Evolutionary conservation across 1,140 invertebrate species (phyloP).

Genomic region (Rhopalosiphum maidis): DNA sequence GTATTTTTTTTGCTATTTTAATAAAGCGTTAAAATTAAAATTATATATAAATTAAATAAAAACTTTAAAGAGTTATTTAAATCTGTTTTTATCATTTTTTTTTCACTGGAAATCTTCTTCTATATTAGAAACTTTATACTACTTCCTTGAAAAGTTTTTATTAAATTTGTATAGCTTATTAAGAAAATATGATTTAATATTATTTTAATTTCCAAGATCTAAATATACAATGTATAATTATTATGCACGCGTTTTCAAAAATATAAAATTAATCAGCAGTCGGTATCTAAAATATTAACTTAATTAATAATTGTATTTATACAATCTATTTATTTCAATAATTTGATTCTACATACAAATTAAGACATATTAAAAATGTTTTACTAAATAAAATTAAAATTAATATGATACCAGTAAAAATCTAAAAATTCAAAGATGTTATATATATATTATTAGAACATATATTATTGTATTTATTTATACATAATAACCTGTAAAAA

Average conservation of each 20-base stretch:
- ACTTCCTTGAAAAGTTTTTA: neutral
- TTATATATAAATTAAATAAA: neutral
- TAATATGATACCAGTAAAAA: too few species aligned
- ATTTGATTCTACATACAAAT: too few species aligned
- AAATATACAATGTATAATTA: neutral
- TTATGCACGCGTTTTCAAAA: neutral
- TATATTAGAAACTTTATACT: neutral
- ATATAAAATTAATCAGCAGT: neutral
- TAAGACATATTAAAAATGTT: too few species aligned
- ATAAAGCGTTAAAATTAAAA: conserved; percentile 14
- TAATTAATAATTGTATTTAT: neutral
- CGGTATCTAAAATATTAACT: neutral
- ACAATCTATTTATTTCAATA: neutral
- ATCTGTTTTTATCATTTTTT: neutral
- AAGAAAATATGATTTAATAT: neutral
- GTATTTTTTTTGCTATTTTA: neutral
- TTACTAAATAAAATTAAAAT: too few species aligned
- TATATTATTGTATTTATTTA: too few species aligned
- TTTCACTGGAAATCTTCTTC: neutral
- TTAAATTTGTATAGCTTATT: neutral
- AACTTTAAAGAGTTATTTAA: conserved; percentile 6
- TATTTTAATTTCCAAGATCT: neutral
- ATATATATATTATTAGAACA: too few species aligned
- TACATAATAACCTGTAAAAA: too few species aligned
- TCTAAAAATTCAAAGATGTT: too few species aligned